phyloP scores from a whole-genome alignment of 2,888 invertebrate genomes.

The Agrochola lota region DNA sequence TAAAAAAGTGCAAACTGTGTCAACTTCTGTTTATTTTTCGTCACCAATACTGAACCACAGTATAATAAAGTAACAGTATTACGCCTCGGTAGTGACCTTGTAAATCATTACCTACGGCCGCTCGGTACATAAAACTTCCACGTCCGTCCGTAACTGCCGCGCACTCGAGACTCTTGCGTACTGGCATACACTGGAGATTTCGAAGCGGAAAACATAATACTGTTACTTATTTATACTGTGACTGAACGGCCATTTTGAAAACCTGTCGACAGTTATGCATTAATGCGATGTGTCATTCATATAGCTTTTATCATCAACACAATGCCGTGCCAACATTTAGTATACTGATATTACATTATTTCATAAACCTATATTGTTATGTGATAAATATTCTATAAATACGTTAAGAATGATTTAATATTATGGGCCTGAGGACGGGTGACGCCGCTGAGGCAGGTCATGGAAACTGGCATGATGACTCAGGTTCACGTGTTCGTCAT shows the following conservation, averaged over 20 bases:
- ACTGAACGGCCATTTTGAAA: conserved; percentile 28
- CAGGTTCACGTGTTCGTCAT: not conserved
- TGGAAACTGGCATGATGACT: conserved; percentile 15
- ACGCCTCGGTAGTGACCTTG: too few relatives aligned
- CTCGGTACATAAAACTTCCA: too few relatives aligned
- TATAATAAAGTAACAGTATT: too few relatives aligned
- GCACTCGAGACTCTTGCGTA: too few relatives aligned
- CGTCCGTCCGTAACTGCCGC: too few relatives aligned
- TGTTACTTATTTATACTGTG: too few relatives aligned
- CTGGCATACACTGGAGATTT: too few relatives aligned
- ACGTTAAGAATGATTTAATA: conserved; percentile 19
- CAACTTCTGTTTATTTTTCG: conserved; percentile 26
- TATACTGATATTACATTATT: conserved; percentile 18
- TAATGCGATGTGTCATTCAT: conserved; percentile 55
- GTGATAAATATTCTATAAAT: conserved; percentile 16
- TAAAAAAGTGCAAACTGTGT: conserved; percentile 3
- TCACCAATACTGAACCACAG: conserved; percentile 8
- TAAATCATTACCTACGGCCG: too few relatives aligned
- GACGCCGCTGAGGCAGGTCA: conserved; percentile 26
- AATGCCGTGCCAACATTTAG: conserved; percentile 47
- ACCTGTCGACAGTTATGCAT: conserved; percentile 49
- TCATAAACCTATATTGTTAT: conserved; percentile 6
- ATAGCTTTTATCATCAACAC: conserved; percentile 37
- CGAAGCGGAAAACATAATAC: too few relatives aligned
- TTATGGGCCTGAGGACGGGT: not conserved